Conservation (phyloP, 2,797 vertebrate species). For the Poeciliopsis turneri region DNA sequence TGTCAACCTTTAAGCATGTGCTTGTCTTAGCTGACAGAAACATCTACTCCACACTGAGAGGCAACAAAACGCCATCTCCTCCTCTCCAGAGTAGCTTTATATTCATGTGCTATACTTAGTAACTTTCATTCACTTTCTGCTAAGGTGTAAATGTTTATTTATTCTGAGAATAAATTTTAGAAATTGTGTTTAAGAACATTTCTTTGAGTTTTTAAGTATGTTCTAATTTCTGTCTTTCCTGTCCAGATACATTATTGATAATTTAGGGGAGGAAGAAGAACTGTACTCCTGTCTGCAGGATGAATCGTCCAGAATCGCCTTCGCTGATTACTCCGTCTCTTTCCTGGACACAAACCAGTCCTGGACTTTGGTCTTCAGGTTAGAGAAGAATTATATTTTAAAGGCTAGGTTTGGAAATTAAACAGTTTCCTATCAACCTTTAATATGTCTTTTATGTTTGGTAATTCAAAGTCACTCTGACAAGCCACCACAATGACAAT, state of each 20-base stretch:
- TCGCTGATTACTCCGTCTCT: slow-evolving; percentile 83
- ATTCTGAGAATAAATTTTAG: not conserved
- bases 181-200: not conserved
- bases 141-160: not conserved
- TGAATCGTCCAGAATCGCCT: slow-evolving; percentile 83
- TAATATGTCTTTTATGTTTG: not conserved
- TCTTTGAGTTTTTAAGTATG: not conserved
- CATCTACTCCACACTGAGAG: slow-evolving; percentile 29
- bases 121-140: not conserved
- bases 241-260: slow-evolving; percentile 80
- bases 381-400: slow-evolving; percentile 29
- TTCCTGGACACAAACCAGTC: slow-evolving; percentile 78
- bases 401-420: slow-evolving; percentile 7
- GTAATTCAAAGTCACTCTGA: not conserved
- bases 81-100: not conserved
- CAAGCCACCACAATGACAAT: not conserved
- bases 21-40: slow-evolving; percentile 44
- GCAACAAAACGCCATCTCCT: slow-evolving; percentile 13
- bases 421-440: not conserved
- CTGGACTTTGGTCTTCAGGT: slow-evolving; percentile 94
- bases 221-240: slow-evolving; percentile 30
- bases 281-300: slow-evolving; percentile 87
- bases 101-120: not conserved
- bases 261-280: slow-evolving; percentile 71
- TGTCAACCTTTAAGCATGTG: slow-evolving; percentile 31